phyloP scores from a whole-genome alignment of 2,113 vertebrate genomes.

The Eptesicus fuscus region DNA sequence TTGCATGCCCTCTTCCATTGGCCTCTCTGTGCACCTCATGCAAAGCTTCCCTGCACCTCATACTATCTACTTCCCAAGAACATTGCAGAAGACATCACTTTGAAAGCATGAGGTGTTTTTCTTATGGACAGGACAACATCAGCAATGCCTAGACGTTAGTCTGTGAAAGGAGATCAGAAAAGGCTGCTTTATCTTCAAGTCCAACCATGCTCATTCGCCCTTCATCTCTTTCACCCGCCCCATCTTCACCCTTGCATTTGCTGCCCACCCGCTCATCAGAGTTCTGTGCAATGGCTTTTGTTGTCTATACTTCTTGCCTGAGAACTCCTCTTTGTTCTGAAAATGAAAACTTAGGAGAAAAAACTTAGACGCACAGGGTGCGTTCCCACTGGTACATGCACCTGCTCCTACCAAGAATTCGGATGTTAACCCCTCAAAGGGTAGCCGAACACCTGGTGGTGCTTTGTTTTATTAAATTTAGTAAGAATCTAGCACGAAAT shows the following conservation, averaged over 20 bases:
- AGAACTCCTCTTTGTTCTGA: not conserved
- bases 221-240: not conserved
- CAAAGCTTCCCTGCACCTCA: not conserved
- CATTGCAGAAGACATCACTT: not conserved
- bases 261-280: not conserved
- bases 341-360: not conserved
- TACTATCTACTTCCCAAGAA: not conserved
- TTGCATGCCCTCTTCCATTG: not conserved
- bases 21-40: not conserved
- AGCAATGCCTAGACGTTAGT: not conserved
- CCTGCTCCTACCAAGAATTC: not conserved
- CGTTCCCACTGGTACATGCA: not conserved
- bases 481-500: not conserved
- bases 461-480: slow-evolving; percentile 12
- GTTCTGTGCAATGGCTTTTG: not conserved
- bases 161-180: not conserved
- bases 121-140: not conserved
- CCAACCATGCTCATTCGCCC: accelerated
- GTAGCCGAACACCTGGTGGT: not conserved
- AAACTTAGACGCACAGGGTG: not conserved
- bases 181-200: not conserved
- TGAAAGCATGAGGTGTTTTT: not conserved
- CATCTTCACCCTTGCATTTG: not conserved
- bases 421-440: not conserved
- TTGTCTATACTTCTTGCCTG: not conserved